phyloP scores from a whole-genome alignment of 2,797 vertebrate genomes.

The Tokudaia tokunoshimensis region DNA sequence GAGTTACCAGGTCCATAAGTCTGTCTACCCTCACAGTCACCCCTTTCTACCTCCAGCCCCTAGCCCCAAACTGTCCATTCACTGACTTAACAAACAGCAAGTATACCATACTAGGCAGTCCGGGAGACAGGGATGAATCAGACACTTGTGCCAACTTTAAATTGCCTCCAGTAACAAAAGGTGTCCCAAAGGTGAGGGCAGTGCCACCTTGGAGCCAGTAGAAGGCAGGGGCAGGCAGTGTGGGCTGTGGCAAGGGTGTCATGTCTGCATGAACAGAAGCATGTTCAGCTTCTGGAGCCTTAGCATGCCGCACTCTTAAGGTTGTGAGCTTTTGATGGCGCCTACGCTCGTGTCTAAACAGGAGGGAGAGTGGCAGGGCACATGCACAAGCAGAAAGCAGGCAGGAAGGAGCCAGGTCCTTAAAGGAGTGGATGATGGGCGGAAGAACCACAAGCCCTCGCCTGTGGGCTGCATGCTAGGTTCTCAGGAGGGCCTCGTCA shows the following conservation, averaged over 20 bases:
- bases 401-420: not conserved
- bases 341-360: accelerated
- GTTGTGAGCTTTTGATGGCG: not conserved
- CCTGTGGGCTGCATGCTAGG: accelerated
- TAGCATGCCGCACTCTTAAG: not conserved
- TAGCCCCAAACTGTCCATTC: not conserved
- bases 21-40: not conserved
- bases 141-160: not conserved
- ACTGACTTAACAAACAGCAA: not conserved
- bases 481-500: not conserved
- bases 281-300: not conserved
- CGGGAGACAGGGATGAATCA: not conserved
- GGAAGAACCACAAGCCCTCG: not conserved
- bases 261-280: not conserved
- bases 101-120: not conserved
- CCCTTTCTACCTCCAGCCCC: not conserved
- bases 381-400: not conserved
- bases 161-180: not conserved
- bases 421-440: not conserved
- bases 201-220: not conserved
- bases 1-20: not conserved
- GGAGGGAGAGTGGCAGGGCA: not conserved
- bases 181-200: not conserved
- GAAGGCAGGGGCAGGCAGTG: not conserved
- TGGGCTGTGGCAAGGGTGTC: accelerated